Percentiles rank a stretch among this genome's conserved stretches.
phyloP scores from a whole-genome alignment of 2,888 invertebrate genomes.

The Punctoribates punctum region DNA sequence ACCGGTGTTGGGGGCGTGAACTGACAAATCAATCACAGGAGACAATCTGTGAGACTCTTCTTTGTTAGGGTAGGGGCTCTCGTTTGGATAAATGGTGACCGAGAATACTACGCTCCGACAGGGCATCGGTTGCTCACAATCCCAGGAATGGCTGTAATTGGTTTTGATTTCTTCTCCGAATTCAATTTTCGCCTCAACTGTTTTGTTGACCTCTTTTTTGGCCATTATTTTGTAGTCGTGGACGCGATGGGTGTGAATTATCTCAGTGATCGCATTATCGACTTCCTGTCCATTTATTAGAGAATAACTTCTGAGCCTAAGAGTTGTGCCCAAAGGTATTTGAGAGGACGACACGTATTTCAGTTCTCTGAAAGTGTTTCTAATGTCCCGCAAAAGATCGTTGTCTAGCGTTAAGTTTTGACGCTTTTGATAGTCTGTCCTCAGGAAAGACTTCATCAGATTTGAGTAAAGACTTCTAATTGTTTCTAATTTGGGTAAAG shows the following conservation, averaged over 20 bases:
- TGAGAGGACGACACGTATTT: slow-evolving; percentile 37
- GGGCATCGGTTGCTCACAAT: slow-evolving; percentile 29
- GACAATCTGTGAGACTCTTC: slow-evolving; percentile 26
- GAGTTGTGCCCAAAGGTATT: slow-evolving; percentile 38
- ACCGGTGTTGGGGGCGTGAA: slow-evolving; percentile 41
- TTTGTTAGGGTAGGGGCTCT: slow-evolving; percentile 33
- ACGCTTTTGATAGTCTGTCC: not conserved
- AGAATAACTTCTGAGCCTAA: slow-evolving; percentile 12
- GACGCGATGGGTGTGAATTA: slow-evolving; percentile 18
- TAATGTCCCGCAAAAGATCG: slow-evolving; percentile 13
- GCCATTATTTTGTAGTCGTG: slow-evolving; percentile 29
- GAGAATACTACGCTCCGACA: slow-evolving; percentile 41
- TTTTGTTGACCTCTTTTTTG: slow-evolving; percentile 15
- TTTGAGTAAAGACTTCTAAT: slow-evolving; percentile 36
- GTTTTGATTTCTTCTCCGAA: slow-evolving; percentile 37
- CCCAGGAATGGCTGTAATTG: slow-evolving; percentile 38
- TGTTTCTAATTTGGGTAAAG: slow-evolving; percentile 37
- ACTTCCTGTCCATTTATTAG: not conserved
- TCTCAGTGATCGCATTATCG: slow-evolving; percentile 33
- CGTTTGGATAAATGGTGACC: slow-evolving; percentile 42
- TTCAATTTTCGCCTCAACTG: slow-evolving; percentile 27
- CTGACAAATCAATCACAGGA: slow-evolving; percentile 32
- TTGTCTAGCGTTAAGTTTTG: not conserved
- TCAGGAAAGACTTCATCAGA: slow-evolving; percentile 38
- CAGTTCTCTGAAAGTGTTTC: slow-evolving; percentile 36